Evolutionary conservation across 2,888 invertebrate genomes (phyloP), one percentile per base, ranked within the genome.

Genomic region (Halictus quadricinctus): DNA sequence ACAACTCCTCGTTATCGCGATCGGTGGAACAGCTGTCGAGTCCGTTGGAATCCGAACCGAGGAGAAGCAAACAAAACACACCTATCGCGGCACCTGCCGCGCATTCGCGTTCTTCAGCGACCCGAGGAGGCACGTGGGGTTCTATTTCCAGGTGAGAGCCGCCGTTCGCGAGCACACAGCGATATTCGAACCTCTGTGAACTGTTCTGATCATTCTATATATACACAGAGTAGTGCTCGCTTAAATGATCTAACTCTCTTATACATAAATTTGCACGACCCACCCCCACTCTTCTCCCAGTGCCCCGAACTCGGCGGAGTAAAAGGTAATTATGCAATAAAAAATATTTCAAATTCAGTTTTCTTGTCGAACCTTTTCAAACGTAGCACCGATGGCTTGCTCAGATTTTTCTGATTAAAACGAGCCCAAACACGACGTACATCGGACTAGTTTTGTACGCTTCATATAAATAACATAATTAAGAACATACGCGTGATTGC

Each of bases 121-220:
- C 93, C 54, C 96, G 97, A 1, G 98, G 98, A 25, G 97, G 97
- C 36, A 97, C 97, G 1, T 98, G 98, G 98, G 98, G 98, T 78
- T 98, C 98, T 92, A 98, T 98, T 94, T 98, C 98, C 0, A 96
- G 94, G 94, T 94, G 88, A 89, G 81, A 48, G 25, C 15, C n/a
- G 21, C 21, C 18, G 4, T 75, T 60, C 66, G 3, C 75, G 29
- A 66, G 41, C 41, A 18, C 60, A n/a, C 25, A 29, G 21, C 48
- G 46, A 25, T 15, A 21, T 73, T 43, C 13, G 21, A 15, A 66
- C 29, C 15, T 36, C 25, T 29, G 29, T 7, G 3, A 36, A 8
- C 36, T 29, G 5, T 60, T 60, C 60, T 25, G 25, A 54, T 54
- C 21, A 21, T 54, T 54, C 21, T 54, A 21, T 54, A 21, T 8